Base-by-base conservation (phyloP, 92 coral and sea anemone genomes). In the Chrysogorgia sp. region DNA sequence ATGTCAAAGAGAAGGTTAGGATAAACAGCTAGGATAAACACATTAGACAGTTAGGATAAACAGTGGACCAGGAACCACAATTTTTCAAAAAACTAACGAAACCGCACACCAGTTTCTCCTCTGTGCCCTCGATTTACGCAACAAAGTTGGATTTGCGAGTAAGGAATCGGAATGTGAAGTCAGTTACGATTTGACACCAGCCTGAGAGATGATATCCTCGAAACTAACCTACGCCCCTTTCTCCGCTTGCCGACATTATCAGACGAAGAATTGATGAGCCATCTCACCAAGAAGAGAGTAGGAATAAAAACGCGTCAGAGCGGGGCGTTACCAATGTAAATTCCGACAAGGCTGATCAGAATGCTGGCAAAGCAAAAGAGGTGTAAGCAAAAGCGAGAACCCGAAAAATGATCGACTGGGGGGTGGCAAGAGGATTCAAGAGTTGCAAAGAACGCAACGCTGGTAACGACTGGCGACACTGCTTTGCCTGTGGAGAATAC, bases 181-280 rank as follows among this genome's bases (percentile, higher is more conserved):
- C 33, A 74, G 67, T 56, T 79, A 89, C 71, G 90, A 87, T 89
- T 86, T 12, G 86, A 86, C 32, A 86, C 80, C n/a, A 84, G 86
- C 28, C 70, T 80, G 56, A 33, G 85, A 21, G 85, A 85, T 34
- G 85, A 69, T 69, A 53, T 80, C 10, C 50, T 68, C 20, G 40
- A 59, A 26, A 56, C 83, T 17, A 75, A 74, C 56, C 66, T 65
- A 15, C 60, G 67, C 15, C 63, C 88, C 1, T 58, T 60, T 9
- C 23, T 24, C 6, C 33, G 25, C 80, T 43, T 63, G 23, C 81
- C 66, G 53, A 34, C 81, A n/a, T n/a, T n/a, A n/a, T n/a, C n/a
- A n/a, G n/a, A 31, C 57, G 71, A 37, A 62, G 70, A 0, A n/a
- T n/a, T n/a, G n/a, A n/a, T n/a, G n/a, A n/a, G n/a, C n/a, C n/a